Evolutionary conservation across 2,888 invertebrate species (phyloP).

Genomic region (Isotomurus palustris): DNA sequence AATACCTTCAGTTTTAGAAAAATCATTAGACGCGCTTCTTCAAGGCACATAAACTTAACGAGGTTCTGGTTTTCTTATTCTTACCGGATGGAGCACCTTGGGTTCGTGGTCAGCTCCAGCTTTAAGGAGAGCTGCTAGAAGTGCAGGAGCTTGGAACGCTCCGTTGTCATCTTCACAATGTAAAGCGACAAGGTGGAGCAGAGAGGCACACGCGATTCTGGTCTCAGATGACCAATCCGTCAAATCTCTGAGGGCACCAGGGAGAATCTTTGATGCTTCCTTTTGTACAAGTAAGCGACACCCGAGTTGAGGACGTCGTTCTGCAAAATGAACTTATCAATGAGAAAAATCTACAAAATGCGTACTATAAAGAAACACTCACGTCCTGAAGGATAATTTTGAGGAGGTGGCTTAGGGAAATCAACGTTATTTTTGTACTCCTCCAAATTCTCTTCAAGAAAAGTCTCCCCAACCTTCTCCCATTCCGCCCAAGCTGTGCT

Average conservation of each 20-base stretch:
- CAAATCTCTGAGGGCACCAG: constrained; percentile 67
- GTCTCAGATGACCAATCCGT: constrained; percentile 65
- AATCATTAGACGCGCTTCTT: too few relatives aligned
- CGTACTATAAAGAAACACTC: constrained; percentile 32
- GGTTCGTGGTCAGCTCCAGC: too few relatives aligned
- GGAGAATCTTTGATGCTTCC: constrained; percentile 68
- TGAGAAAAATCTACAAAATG: neutral
- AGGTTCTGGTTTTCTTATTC: neutral
- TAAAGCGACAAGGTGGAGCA: constrained; percentile 66
- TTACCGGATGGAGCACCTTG: too few relatives aligned
- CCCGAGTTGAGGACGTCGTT: constrained; percentile 77
- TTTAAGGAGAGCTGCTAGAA: too few relatives aligned
- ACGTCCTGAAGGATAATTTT: constrained; percentile 69
- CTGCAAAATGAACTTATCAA: constrained; percentile 49
- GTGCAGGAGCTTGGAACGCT: too few relatives aligned
- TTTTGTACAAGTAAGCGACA: constrained; percentile 74
- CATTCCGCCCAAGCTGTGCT: constrained; percentile 62
- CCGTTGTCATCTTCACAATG: constrained; percentile 72
- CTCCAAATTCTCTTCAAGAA: constrained; percentile 77
- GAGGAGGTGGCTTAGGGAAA: constrained; percentile 62
- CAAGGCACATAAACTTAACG: too few relatives aligned
- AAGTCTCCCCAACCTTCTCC: constrained; percentile 70
- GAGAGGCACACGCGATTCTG: constrained; percentile 66
- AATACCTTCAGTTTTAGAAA: constrained; percentile 53
- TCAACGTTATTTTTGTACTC: constrained; percentile 80